phyloP scores from a whole-genome alignment of 2,888 invertebrate genomes.

The Nineta flava region DNA sequence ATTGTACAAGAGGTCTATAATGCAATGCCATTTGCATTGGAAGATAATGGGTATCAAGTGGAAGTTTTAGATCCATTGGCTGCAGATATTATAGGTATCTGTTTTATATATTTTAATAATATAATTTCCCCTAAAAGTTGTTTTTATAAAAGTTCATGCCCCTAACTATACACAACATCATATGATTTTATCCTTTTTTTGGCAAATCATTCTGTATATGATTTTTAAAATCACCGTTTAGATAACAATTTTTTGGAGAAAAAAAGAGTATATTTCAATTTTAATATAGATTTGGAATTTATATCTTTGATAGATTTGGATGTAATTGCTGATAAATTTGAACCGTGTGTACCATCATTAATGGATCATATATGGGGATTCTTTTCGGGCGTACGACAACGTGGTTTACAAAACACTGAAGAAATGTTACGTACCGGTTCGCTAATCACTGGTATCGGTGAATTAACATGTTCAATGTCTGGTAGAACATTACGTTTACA shows the following conservation, averaged over 20 bases:
- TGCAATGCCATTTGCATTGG: slow-evolving; percentile 63
- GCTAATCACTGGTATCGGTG: slow-evolving; percentile 63
- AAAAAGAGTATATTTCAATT: too few relatives aligned
- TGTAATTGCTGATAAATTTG: slow-evolving; percentile 67
- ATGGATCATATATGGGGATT: slow-evolving; percentile 74
- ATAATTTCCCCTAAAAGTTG: too few relatives aligned
- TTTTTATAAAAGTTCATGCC: too few relatives aligned
- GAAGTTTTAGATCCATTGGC: slow-evolving; percentile 61
- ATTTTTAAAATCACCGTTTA: too few relatives aligned
- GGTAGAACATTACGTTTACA: slow-evolving; percentile 47
- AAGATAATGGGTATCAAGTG: slow-evolving; percentile 41
- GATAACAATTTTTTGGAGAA: too few relatives aligned
- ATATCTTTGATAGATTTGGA: slow-evolving; percentile 45
- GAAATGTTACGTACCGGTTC: slow-evolving; percentile 72
- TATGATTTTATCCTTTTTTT: too few relatives aligned
- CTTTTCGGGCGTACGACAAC: slow-evolving; percentile 65
- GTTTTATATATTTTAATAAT: too few relatives aligned
- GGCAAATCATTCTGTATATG: too few relatives aligned
- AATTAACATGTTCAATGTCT: slow-evolving; percentile 48
- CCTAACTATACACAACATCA: too few relatives aligned
- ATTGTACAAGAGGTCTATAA: slow-evolving; percentile 65
- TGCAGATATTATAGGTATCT: slow-evolving; percentile 47
- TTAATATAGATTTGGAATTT: too few relatives aligned
- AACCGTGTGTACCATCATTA: slow-evolving; percentile 57
- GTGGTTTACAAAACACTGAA: slow-evolving; percentile 76